Percentiles rank a stretch among this genome's conserved stretches.
phyloP scores from a whole-genome alignment of 2,113 vertebrate species.

The Microtus richardsoni region DNA sequence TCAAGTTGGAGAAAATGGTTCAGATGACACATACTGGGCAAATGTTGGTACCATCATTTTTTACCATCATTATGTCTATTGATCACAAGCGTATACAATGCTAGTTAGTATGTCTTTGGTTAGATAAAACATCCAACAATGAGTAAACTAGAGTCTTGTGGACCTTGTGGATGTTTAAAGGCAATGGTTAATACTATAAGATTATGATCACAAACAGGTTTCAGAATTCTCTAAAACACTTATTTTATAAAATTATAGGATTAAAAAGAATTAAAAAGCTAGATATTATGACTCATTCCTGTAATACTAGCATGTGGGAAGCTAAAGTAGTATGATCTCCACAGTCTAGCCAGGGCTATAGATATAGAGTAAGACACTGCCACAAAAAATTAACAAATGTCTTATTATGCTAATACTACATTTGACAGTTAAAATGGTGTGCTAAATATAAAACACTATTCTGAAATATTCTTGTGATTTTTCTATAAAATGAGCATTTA shows the following conservation, averaged over 20 bases:
- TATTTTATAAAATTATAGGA: neutral
- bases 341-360: neutral
- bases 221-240: neutral
- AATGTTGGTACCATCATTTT: neutral
- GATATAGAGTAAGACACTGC: neutral
- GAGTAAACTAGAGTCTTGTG: neutral
- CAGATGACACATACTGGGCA: constrained; percentile 23
- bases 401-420: neutral
- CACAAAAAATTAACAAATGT: neutral
- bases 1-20: constrained; percentile 33
- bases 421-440: constrained; percentile 19
- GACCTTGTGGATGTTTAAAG: neutral
- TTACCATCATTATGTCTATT: neutral
- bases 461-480: neutral
- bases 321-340: too few relatives aligned
- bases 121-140: neutral
- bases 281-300: neutral
- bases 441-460: neutral
- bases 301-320: neutral
- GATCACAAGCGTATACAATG: neutral
- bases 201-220: neutral
- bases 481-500: neutral
- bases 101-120: constrained; percentile 8
- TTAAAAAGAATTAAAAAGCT: neutral
- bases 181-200: neutral